A percentile compares a stretch with the other conserved stretches of the same genome.
Evolutionary conservation across 2,797 vertebrate species (phyloP).

Genomic region (Poecilia velifera): DNA sequence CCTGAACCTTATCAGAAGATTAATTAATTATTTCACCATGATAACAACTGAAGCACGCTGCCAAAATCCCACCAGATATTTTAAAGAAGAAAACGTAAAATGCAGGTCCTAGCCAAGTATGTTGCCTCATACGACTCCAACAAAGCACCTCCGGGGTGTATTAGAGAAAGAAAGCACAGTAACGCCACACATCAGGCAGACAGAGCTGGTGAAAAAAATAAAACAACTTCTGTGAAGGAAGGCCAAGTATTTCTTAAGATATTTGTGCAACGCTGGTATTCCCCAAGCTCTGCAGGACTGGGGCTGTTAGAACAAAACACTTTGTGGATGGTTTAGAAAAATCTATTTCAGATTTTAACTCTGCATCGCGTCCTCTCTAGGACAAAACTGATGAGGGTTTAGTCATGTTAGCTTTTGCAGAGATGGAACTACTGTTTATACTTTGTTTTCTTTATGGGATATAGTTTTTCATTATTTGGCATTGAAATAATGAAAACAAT

Average conservation of each 20-base stretch:
- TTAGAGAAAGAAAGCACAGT: background rate
- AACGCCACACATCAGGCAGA: background rate
- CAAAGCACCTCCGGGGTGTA: background rate
- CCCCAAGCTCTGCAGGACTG: background rate
- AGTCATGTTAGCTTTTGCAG: background rate
- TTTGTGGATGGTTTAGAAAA: background rate
- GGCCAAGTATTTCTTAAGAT: constrained; percentile 7
- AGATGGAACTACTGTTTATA: background rate
- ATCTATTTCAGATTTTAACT: background rate
- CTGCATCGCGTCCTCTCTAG: background rate
- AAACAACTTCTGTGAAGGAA: background rate
- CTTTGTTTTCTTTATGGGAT: background rate
- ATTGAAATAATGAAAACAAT: background rate
- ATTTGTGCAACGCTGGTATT: background rate
- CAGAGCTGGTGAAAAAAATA: background rate
- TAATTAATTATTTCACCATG: background rate
- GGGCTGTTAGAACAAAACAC: background rate
- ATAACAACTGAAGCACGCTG: background rate
- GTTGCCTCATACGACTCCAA: constrained; percentile 1
- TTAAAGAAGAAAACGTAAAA: constrained; percentile 1
- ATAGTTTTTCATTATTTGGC: background rate
- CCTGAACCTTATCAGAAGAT: background rate
- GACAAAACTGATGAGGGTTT: background rate
- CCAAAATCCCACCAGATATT: constrained; percentile 9
- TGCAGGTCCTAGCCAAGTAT: background rate